Conservation (phyloP, 2,113 vertebrate species). For the Lipophrys pholis region DNA sequence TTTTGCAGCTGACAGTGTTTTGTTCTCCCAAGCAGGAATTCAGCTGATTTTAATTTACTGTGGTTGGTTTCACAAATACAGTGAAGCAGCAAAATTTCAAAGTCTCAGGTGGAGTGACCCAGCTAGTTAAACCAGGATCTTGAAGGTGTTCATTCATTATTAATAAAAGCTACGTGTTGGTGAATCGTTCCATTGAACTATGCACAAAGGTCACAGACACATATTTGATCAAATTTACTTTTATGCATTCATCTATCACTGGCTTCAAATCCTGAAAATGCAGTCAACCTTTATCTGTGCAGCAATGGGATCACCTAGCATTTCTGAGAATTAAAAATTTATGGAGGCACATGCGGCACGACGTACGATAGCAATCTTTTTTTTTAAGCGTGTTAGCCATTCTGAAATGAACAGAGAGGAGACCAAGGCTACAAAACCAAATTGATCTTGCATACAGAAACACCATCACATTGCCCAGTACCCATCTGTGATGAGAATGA, state of each 20-base stretch:
- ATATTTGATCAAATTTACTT: not conserved
- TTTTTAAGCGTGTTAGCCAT: slow-evolving; percentile 22
- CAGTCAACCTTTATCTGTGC: not conserved
- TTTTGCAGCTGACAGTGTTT: slow-evolving; percentile 30
- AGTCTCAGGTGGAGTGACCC: not conserved
- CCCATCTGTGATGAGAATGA: too few species aligned
- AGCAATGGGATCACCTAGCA: slow-evolving; percentile 7
- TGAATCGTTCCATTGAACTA: slow-evolving; percentile 8
- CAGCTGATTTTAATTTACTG: slow-evolving; percentile 14
- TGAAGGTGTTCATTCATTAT: slow-evolving; percentile 6
- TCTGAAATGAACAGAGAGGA: not conserved
- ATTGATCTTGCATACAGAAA: slow-evolving; percentile 18
- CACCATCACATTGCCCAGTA: not conserved
- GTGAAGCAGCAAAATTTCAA: not conserved
- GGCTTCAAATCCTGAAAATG: not conserved
- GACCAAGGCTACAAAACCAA: not conserved
- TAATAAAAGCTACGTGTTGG: slow-evolving; percentile 14
- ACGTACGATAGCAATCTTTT: slow-evolving; percentile 18
- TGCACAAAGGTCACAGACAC: slow-evolving; percentile 35
- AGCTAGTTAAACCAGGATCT: not conserved
- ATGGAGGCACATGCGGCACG: slow-evolving; percentile 7
- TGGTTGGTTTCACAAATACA: slow-evolving; percentile 3
- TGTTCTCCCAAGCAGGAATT: slow-evolving; percentile 21
- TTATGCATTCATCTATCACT: not conserved
- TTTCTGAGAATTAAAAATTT: slow-evolving; percentile 29